Percentiles rank a stretch among this genome's conserved stretches.
These are phyloP conservation scores for Cydia fagiglandana DNA, from an alignment of 1,140 invertebrate species.

Conservation along the genomic window DNA sequence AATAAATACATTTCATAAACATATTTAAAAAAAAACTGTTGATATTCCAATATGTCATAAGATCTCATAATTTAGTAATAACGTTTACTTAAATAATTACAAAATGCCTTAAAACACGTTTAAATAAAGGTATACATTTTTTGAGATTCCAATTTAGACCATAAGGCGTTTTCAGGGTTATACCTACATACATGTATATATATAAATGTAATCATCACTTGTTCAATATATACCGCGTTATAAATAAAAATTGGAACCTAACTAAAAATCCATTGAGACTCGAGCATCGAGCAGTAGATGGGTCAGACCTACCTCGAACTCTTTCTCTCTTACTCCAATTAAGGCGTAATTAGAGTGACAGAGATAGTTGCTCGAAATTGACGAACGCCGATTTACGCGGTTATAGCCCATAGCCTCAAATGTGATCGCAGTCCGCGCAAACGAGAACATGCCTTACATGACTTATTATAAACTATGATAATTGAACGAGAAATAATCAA, in stretches of 20 bases:
- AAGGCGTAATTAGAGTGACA: too few relatives aligned
- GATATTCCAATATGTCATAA: background rate
- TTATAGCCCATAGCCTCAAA: background rate
- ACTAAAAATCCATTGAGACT: background rate
- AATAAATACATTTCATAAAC: background rate
- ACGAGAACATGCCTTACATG: slow-evolving; percentile 4
- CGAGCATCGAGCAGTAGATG: background rate
- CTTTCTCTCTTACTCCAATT: too few relatives aligned
- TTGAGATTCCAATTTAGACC: background rate
- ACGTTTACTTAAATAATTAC: background rate
- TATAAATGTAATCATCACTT: background rate
- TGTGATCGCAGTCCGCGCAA: background rate
- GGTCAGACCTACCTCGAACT: background rate
- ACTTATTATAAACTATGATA: too few relatives aligned
- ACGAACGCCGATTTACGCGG: background rate
- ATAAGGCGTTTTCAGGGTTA: background rate
- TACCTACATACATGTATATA: background rate
- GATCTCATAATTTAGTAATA: background rate
- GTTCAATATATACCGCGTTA: background rate
- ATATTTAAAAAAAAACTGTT: too few relatives aligned
- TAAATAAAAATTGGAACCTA: background rate
- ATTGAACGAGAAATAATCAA: too few relatives aligned
- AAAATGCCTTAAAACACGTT: background rate
- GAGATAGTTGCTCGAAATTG: background rate
- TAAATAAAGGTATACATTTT: background rate